Base-by-base conservation (phyloP, 2,113 vertebrate species). In the Harpagus bidentatus region DNA sequence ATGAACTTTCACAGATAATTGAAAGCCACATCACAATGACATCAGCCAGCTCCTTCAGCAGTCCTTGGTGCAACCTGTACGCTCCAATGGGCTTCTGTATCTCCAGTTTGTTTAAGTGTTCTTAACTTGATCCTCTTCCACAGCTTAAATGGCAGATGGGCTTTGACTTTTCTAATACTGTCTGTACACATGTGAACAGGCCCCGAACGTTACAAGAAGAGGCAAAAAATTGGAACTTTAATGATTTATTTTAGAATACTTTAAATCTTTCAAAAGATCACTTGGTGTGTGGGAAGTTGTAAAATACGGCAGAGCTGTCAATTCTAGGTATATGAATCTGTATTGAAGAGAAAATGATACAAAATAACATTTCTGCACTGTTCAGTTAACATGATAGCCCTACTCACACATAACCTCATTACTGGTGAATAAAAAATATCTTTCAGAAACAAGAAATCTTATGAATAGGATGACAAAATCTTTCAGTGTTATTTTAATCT, bases 21-120 rank as follows among this genome's bases (percentile, higher is more conserved):
- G 22, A 52, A 14, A 50, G 18, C 29, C 11, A 13, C 13, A 13
- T 47, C 3, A 1, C 0, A 2, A 45, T 56, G 53, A 34, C 4
- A 61, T 17, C n/a, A 76, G 3, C 10, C 20, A 71, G 3, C 8
- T 86, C 6, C 31, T 85, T 71, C 40, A 26, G 25, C 14, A 36
- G 42, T 43, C 9, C 0, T 50, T 11, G 8, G 5, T 48, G 31
- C 11, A 79, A 31, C 6, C 34, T 56, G 5, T 53, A 10, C 1
- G 2, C 10, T 61, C 3, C 16, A 4, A 6, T 16, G 11, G 17
- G 6, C 26, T 74, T 43, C 4, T 29, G 10, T 29, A 28, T 32
- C 7, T 43, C 16, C 16, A 65, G 7, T 42, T 82, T 71, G 8
- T 40, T 70, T 40, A 66, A 21, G 2, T 43, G 11, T 29, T 65